phyloP scores from a whole-genome alignment of 2,113 vertebrate genomes.

The Syngnathus typhle region DNA sequence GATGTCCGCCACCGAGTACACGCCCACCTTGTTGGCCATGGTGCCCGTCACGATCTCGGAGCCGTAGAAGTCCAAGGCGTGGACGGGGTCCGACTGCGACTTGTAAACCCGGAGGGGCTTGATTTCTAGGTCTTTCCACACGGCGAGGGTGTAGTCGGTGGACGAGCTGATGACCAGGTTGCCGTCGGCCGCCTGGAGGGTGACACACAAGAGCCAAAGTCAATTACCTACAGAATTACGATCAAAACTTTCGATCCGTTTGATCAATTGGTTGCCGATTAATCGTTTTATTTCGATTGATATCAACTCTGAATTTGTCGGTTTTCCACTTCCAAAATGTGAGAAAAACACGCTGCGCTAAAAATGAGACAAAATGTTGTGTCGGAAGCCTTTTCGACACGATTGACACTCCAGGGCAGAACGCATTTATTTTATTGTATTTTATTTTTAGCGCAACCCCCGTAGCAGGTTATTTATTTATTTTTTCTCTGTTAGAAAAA shows the following conservation, averaged over 20 bases:
- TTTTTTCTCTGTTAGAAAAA: not conserved
- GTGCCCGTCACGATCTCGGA: constrained; percentile 87
- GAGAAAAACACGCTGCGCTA: not conserved
- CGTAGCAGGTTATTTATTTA: too few relatives aligned
- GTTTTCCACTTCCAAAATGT: not conserved
- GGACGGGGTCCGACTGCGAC: constrained; percentile 86
- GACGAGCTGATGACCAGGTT: constrained; percentile 90
- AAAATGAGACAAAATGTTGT: not conserved
- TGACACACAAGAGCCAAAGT: constrained; percentile 9
- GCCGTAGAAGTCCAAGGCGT: constrained; percentile 88
- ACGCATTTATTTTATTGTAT: not conserved
- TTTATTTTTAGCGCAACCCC: not conserved
- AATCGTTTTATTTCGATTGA: too few relatives aligned
- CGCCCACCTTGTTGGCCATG: constrained; percentile 89
- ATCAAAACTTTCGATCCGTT: too few relatives aligned
- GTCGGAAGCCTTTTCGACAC: too few relatives aligned
- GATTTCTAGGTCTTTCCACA: constrained; percentile 95
- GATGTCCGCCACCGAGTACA: constrained; percentile 88
- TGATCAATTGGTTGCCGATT: too few relatives aligned
- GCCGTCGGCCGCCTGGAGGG: constrained; percentile 82
- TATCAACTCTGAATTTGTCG: too few relatives aligned
- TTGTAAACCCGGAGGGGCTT: constrained; percentile 90
- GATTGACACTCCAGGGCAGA: too few relatives aligned
- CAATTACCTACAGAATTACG: too few relatives aligned
- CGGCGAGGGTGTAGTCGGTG: constrained; percentile 84